Base-by-base conservation (phyloP, 2,888 invertebrate species). In the Dolichomitus sp. region DNA sequence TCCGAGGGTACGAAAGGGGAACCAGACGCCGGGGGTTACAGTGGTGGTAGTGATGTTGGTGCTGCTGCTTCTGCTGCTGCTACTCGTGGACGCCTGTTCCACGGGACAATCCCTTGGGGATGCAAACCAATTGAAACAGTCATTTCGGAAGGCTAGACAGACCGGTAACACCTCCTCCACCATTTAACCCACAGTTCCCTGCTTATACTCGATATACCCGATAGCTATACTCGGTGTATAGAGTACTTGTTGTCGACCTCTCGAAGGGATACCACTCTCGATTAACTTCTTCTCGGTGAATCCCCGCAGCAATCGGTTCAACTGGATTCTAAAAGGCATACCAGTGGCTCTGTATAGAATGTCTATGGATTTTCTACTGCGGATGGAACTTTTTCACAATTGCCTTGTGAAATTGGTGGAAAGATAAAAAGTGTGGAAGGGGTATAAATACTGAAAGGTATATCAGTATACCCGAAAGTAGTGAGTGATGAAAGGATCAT, bases 81-180 rank as follows among this genome's bases (percentile, higher is more conserved):
- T 77, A 54, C 84, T 79, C 84, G 84, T 87, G 81, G 84, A 80
- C 88, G 87, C 87, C 87, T 87, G 88, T 86, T 86, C 84, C 88
- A 78, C 84, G 86, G 86, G 86, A 89, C 88, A 85, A 87, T 89
- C 88, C 89, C 87, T 77, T 33, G 79, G 89, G 88, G 86, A 88
- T 84, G 87, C 87, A 88, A 87, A 89, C 90, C 90, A 89, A 90
- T 90, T 89, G 90, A 89, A 87, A 87, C 87, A 86, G 88, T 88
- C 85, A 86, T 87, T 89, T 88, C 80, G 75, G 85, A 87, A 85
- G 87, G 84, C 84, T 74, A 85, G 85, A 87, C 86, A 89, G 70
- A 87, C 85, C 75, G 82, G 83, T 81, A 83, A 84, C 87, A 82
- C 86, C 84, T 86, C 84, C 83, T 84, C 74, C 61, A 52, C 81